These are phyloP conservation scores for Pyrrhosoma nymphula DNA, from an alignment of 2,888 invertebrate species.

Conservation along the genomic window DNA sequence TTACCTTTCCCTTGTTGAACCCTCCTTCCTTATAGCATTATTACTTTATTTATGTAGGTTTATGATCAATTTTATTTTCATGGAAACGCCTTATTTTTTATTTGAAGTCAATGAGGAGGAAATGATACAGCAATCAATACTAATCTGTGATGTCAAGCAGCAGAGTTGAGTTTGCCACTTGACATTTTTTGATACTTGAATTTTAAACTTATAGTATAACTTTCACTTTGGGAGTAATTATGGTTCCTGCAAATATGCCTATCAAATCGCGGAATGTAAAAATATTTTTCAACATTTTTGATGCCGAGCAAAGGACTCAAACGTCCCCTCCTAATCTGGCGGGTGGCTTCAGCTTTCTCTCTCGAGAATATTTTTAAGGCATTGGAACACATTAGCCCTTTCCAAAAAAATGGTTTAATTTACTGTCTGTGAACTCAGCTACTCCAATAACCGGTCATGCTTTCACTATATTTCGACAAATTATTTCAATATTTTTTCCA, in stretches of 20 bases:
- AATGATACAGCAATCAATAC: not conserved
- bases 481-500: not conserved
- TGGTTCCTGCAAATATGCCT: not conserved
- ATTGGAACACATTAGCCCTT: not conserved
- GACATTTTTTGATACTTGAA: not conserved
- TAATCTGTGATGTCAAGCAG: not conserved
- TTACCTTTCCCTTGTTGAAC: not conserved
- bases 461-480: not conserved
- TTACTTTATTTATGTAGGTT: not conserved
- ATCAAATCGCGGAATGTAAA: not conserved
- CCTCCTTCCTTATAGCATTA: not conserved
- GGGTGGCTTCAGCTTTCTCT: not conserved
- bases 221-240: not conserved
- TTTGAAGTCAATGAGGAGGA: constrained; percentile 1
- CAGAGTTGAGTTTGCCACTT: not conserved
- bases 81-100: not conserved
- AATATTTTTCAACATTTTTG: not conserved
- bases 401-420: not conserved
- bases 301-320: not conserved
- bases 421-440: not conserved
- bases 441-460: not conserved
- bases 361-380: not conserved
- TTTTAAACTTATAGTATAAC: not conserved
- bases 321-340: too few species aligned
- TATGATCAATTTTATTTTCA: not conserved